phyloP scores from a whole-genome alignment of 1,140 invertebrate species.

The Trigoniulus corallinus region DNA sequence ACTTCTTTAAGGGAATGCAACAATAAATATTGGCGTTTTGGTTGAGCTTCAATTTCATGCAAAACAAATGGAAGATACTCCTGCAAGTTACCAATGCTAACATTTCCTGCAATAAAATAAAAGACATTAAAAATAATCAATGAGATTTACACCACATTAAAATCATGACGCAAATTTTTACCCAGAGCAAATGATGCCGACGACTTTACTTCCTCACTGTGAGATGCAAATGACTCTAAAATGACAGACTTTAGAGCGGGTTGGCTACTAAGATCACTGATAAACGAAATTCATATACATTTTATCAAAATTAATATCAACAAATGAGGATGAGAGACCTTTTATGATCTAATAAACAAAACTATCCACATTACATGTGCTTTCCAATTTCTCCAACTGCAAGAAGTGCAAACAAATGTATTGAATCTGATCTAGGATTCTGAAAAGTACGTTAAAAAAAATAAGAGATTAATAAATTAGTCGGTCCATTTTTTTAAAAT shows the following conservation, averaged over 20 bases:
- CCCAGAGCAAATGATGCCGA: slow-evolving; percentile 93
- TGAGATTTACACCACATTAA: background rate
- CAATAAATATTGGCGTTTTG: slow-evolving; percentile 86
- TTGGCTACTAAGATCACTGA: slow-evolving; percentile 69
- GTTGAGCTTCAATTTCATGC: slow-evolving; percentile 79
- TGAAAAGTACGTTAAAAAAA: slow-evolving; percentile 15
- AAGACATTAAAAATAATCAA: too few relatives aligned
- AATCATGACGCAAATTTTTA: slow-evolving; percentile 2
- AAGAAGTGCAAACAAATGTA: slow-evolving; percentile 78
- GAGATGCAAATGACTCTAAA: slow-evolving; percentile 36
- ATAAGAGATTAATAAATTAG: too few relatives aligned
- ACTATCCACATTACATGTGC: slow-evolving; percentile 50
- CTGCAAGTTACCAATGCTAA: slow-evolving; percentile 84
- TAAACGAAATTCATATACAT: too few relatives aligned
- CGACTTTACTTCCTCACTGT: slow-evolving; percentile 56
- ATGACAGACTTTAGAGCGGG: slow-evolving; percentile 33
- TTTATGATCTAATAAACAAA: slow-evolving; percentile 9
- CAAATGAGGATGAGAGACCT: background rate
- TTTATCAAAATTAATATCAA: slow-evolving; percentile 9
- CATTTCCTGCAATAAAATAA: slow-evolving; percentile 36
- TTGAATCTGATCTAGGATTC: slow-evolving; percentile 46
- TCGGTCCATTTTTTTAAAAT: too few relatives aligned
- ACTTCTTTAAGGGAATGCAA: slow-evolving; percentile 95
- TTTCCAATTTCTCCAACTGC: slow-evolving; percentile 93
- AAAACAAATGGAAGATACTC: slow-evolving; percentile 89